Base-by-base conservation (phyloP, 2,797 vertebrate species). In the Chaetophractus vellerosus region DNA sequence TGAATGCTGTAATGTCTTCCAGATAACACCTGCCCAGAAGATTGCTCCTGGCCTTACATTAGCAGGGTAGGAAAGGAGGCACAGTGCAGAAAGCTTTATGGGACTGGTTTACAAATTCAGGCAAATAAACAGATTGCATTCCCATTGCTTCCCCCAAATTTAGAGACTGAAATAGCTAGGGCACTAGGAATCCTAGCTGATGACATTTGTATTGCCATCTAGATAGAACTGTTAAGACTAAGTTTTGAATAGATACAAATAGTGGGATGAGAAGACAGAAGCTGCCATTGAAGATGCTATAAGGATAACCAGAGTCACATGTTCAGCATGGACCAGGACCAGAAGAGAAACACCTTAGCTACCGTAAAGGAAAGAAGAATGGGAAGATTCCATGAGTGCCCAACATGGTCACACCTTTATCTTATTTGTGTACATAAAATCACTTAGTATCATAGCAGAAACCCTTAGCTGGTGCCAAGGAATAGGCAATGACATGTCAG, bases 31-130 rank as follows among this genome's bases (percentile, higher is more conserved):
- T 72, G 31, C 69, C 61, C 33, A 12, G 86, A 76, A 93, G 79
- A 83, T 28, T 23, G 31, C 9, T 83, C 82, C 83, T 55, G 31
- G 19, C 23, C 14, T 76, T 78, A 9, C 19, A n/a, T 23, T 1
- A 76, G 71, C 48, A 31, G 12, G 5, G n/a, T 41, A 50, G n/a
- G 19, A 15, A 15, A 28, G 6, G 61, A 86, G 64, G 41, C 16
- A 36, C 85, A 87, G 82, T 91, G 68, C 19, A 50, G 90, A 57
- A 79, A 91, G 48, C 1, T 23, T 79, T 75, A 7, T 18, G 69
- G 69, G 23, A 57, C 15, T 45, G n/a, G 82, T 86, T 83, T 33
- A 59, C 38, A 81, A 79, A 89, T 72, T 19, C 61, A 93, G 75
- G 31, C 26, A 66, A 28, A 28, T 36, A 23, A 59, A 75, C 38